Evolutionary conservation across 1,140 invertebrate species (phyloP).

Genomic region (Orius laevigatus): DNA sequence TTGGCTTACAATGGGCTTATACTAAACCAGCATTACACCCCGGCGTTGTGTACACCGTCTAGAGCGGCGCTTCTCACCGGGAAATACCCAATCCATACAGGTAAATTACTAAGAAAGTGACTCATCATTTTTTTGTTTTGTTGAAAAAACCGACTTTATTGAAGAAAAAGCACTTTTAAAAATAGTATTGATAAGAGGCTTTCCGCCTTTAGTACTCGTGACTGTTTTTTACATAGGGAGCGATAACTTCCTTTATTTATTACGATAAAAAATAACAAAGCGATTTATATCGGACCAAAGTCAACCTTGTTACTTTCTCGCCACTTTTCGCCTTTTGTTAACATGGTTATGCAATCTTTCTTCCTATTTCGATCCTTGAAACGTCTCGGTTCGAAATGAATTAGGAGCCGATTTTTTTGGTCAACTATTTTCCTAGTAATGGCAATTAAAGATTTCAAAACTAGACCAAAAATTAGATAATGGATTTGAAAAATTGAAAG

Average conservation of each 20-base stretch:
- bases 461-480: background rate
- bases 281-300: no score
- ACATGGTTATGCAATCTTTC: background rate
- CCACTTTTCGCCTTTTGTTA: background rate
- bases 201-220: no score
- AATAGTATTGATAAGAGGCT: no score
- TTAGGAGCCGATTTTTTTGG: no score
- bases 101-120: constrained; percentile 12
- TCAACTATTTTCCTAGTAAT: no score
- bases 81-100: constrained; percentile 36
- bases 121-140: background rate
- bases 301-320: no score
- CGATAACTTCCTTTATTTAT: no score
- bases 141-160: background rate
- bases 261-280: no score
- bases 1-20: constrained; percentile 32
- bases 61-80: constrained; percentile 38
- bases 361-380: no score
- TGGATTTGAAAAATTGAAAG: background rate
- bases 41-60: constrained; percentile 37
- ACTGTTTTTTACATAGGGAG: no score
- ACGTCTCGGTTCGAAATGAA: no score
- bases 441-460: background rate
- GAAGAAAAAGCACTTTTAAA: background rate
- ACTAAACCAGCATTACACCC: constrained; percentile 33